Evolutionary conservation across 2,888 invertebrate species (phyloP), one percentile per base, ranked within the genome.

Genomic region (Callyntrura guangdongensis): DNA sequence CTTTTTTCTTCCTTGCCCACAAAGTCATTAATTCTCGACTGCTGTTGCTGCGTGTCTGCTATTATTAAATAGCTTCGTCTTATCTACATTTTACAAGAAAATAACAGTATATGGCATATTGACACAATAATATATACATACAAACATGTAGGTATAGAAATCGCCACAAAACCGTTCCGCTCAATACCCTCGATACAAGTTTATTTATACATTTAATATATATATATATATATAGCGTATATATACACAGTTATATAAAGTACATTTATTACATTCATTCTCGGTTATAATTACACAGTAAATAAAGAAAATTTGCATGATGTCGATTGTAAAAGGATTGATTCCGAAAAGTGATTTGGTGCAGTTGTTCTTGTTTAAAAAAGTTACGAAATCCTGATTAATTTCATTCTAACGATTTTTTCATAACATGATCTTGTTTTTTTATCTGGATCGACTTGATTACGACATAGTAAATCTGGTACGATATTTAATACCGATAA

Each of bases 321-420:
- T 36, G 20, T 74, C 49, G 49, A 74, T 20, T 47, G n/a, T 74
- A 47, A 74, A 74, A 74, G 47, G 74, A 74, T 74, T 74, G 45
- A 36, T 3, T 17, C 17, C 61, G 61, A 61, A 20, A 17, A 8
- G 74, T 49, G 20, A 74, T 49, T 49, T 74, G 74, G 47, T 74
- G 74, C 74, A 49, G 74, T 49, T 67, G 61, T 61, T 61, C 27
- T 67, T 74, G 74, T 74, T 49, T 49, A 49, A 74, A 74, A 74
- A 45, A 74, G 17, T 74, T 74, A 74, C 74, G 74, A 74, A 74
- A 74, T 74, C 74, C 49, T 74, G 74, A 74, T 20, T 74, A 67
- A 12, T 74, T 74, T 72, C 45, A 72, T 45, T 74, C 49, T 67
- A 27, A 67, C 27, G 3, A 27, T 67, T 74, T 49, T 72, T 22